Conservation (phyloP, 2,797 vertebrate species). For the Pyrocephalus nanus region DNA sequence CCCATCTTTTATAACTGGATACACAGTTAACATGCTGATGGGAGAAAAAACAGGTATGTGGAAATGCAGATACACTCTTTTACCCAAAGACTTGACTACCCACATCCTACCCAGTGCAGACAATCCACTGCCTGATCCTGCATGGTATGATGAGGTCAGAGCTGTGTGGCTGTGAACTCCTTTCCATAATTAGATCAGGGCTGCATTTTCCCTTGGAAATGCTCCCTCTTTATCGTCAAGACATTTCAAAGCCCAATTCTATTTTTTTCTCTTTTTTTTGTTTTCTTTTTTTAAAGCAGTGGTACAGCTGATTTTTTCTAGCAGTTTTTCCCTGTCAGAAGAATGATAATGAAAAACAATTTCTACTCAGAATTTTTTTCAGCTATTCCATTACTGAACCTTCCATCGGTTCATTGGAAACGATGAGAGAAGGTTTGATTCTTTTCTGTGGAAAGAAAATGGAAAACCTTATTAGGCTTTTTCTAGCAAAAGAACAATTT, state of each 20-base stretch:
- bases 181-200: constrained; percentile 23
- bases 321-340: neutral
- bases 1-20: neutral
- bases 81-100: neutral
- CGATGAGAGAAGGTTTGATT: constrained; percentile 18
- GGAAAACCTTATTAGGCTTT: neutral
- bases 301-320: constrained; percentile 1
- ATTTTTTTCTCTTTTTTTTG: neutral
- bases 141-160: neutral
- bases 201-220: constrained; percentile 37
- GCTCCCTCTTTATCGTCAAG: neutral
- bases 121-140: neutral
- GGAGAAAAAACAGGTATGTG: neutral
- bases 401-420: constrained; percentile 27
- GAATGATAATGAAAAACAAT: constrained; percentile 27
- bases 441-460: constrained; percentile 5
- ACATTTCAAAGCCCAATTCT: neutral
- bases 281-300: neutral
- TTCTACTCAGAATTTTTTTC: constrained; percentile 7
- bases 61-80: neutral
- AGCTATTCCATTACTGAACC: constrained; percentile 13
- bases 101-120: neutral
- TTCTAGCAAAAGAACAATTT: constrained; percentile 12
- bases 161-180: neutral
- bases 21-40: neutral